phyloP scores from a whole-genome alignment of 2,797 vertebrate genomes.

The Eleutherodactylus coqui region DNA sequence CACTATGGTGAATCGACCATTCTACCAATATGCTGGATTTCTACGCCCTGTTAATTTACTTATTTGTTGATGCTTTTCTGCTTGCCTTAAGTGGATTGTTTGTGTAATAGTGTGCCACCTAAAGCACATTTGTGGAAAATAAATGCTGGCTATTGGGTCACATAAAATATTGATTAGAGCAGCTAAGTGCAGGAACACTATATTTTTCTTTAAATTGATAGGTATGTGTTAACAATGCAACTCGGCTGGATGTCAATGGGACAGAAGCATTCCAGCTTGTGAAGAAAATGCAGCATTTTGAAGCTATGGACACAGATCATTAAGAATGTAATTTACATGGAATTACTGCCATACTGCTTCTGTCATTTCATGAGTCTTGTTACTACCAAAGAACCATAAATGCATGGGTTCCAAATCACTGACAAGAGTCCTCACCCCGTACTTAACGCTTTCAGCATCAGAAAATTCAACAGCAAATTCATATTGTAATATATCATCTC shows the following conservation, averaged over 20 bases:
- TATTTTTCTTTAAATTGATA: constrained; percentile 55
- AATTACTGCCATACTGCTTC: constrained; percentile 64
- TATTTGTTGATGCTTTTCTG: constrained; percentile 39
- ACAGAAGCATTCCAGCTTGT: constrained; percentile 56
- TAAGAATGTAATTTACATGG: constrained; percentile 64
- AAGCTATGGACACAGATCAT: constrained; percentile 64
- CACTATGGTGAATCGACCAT: neutral
- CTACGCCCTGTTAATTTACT: constrained; percentile 10
- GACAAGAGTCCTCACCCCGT: constrained; percentile 42
- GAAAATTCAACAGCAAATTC: constrained; percentile 20
- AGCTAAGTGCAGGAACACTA: constrained; percentile 53
- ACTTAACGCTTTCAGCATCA: constrained; percentile 47
- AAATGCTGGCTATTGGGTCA: constrained; percentile 51
- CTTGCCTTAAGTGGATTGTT: constrained; percentile 30
- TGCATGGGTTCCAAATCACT: constrained; percentile 56
- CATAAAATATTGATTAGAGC: constrained; percentile 53
- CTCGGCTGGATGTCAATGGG: constrained; percentile 51
- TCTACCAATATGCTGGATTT: neutral
- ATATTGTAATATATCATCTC: constrained; percentile 31
- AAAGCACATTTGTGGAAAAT: constrained; percentile 49
- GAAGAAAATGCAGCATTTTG: constrained; percentile 61
- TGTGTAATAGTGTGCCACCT: constrained; percentile 45
- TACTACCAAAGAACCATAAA: constrained; percentile 59
- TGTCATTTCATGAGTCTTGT: constrained; percentile 63
- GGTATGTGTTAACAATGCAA: constrained; percentile 54